Conservation (phyloP, 92 coral and sea anemone genomes). For the Zoanthus sociatus region DNA sequence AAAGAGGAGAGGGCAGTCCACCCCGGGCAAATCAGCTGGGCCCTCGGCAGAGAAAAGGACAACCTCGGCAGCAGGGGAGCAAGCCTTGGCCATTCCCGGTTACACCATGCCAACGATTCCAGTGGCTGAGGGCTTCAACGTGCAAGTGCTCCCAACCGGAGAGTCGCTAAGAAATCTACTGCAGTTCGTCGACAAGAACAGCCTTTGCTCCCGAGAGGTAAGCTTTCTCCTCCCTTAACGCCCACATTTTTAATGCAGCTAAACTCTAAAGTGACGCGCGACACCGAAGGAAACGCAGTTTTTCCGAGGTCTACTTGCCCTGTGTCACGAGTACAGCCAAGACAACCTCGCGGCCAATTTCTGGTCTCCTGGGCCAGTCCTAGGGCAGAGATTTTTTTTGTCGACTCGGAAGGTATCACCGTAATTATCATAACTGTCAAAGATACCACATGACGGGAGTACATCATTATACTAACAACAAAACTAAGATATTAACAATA, state of each 20-base stretch:
- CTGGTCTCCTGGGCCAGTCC: too few species aligned
- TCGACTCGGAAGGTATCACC: too few species aligned
- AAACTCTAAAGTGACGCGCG: not conserved
- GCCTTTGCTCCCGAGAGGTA: slow-evolving; percentile 5
- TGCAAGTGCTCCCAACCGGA: slow-evolving; percentile 1
- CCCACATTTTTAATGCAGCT: not conserved
- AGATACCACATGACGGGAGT: too few species aligned
- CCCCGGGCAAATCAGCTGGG: not conserved
- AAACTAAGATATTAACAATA: too few species aligned
- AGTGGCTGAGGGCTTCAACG: not conserved
- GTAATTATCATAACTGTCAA: too few species aligned
- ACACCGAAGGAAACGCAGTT: not conserved
- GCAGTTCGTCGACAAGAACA: slow-evolving; percentile 17
- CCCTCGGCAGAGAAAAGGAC: not conserved
- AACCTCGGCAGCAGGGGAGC: not conserved
- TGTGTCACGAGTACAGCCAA: too few species aligned
- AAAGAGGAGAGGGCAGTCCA: not conserved
- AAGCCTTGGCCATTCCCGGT: not conserved
- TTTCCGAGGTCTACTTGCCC: not conserved
- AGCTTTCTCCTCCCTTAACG: not conserved
- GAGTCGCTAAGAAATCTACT: not conserved
- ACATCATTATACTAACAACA: too few species aligned
- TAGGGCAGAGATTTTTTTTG: too few species aligned
- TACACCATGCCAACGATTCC: not conserved
- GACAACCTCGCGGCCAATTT: too few species aligned